These are phyloP conservation scores for Rhinoraja longicauda DNA, from an alignment of 2,797 vertebrate genomes.

Conservation along the genomic window DNA sequence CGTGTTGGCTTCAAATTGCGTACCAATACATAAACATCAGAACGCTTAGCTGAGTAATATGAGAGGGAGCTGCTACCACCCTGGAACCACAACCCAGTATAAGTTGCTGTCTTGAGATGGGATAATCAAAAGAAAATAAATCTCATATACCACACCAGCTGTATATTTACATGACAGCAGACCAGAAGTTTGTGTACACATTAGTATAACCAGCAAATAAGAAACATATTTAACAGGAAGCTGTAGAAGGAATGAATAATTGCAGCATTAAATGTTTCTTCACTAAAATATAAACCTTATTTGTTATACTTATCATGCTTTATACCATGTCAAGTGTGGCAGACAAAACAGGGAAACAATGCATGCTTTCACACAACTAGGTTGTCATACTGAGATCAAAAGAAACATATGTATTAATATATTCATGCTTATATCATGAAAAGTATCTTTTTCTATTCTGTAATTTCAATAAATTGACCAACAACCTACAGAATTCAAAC, in stretches of 20 bases:
- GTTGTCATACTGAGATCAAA: not conserved
- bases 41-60: not conserved
- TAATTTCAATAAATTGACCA: not conserved
- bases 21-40: not conserved
- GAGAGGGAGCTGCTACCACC: not conserved
- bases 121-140: not conserved
- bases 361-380: slow-evolving; percentile 4
- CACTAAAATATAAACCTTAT: not conserved
- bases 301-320: not conserved
- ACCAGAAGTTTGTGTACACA: not conserved
- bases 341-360: not conserved
- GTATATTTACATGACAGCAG: not conserved
- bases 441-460: not conserved
- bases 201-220: slow-evolving; percentile 11
- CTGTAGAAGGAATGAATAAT: slow-evolving; percentile 47
- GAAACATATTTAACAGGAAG: not conserved
- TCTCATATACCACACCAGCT: not conserved
- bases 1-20: not conserved
- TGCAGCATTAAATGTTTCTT: slow-evolving; percentile 41
- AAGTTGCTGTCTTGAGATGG: not conserved
- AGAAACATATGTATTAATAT: not conserved
- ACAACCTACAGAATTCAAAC: not conserved
- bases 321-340: not conserved
- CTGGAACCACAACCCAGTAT: not conserved
- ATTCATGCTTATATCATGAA: not conserved